Conservation (phyloP, 2,888 invertebrate species). For the Leucoptera coffeella region DNA sequence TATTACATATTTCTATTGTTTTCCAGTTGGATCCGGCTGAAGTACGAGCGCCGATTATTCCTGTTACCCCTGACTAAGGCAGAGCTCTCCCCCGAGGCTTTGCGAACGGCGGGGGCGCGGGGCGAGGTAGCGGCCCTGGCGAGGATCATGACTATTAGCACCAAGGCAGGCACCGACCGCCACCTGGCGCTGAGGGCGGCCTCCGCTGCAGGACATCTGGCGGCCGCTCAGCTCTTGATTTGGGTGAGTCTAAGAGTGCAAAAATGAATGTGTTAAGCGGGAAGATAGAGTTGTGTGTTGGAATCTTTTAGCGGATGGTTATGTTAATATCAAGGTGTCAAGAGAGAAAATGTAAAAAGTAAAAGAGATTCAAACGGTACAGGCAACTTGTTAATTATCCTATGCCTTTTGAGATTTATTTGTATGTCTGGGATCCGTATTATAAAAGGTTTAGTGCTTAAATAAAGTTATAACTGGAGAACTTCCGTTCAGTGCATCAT, state of each 20-base stretch:
- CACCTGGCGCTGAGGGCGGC: slow-evolving; percentile 69
- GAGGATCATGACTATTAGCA: slow-evolving; percentile 36
- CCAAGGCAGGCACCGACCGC: slow-evolving; percentile 66
- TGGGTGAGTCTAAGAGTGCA: slow-evolving; percentile 66
- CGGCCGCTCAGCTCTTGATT: slow-evolving; percentile 85
- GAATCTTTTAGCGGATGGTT: too few relatives aligned
- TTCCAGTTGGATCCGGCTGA: slow-evolving; percentile 78
- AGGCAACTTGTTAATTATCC: too few relatives aligned
- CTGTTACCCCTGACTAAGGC: slow-evolving; percentile 52
- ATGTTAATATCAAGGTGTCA: too few relatives aligned
- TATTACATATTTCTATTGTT: too few relatives aligned
- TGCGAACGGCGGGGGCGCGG: slow-evolving; percentile 19
- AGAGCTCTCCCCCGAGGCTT: slow-evolving; percentile 14
- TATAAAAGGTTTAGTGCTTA: too few relatives aligned
- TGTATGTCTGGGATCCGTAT: too few relatives aligned
- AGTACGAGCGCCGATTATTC: slow-evolving; percentile 91
- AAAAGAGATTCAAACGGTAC: too few relatives aligned
- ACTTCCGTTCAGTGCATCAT: too few relatives aligned
- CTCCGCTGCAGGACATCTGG: slow-evolving; percentile 82
- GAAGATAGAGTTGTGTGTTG: too few relatives aligned
- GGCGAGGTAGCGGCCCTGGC: slow-evolving; percentile 50
- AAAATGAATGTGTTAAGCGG: slow-evolving; percentile 57
- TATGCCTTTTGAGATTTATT: too few relatives aligned
- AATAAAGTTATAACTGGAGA: too few relatives aligned
- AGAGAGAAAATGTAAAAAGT: too few relatives aligned